phyloP scores from a whole-genome alignment of 2,888 invertebrate genomes.

The Volucella bombylans region DNA sequence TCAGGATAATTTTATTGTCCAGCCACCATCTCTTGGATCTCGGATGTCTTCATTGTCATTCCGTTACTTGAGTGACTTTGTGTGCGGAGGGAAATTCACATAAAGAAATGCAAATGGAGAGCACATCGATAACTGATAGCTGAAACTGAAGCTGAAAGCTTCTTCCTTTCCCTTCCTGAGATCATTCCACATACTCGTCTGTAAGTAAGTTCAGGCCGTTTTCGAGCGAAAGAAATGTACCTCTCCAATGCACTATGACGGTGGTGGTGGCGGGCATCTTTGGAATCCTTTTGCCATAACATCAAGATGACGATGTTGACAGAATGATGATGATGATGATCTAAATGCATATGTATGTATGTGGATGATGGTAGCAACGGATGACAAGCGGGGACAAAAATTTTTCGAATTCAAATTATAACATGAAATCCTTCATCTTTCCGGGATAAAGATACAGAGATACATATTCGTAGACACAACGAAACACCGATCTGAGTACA shows the following conservation, averaged over 20 bases:
- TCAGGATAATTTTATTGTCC: slow-evolving; percentile 72
- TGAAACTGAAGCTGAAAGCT: not conserved
- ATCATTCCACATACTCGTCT: too few relatives aligned
- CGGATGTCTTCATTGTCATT: slow-evolving; percentile 59
- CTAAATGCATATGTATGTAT: not conserved
- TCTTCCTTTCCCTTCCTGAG: slow-evolving; percentile 1
- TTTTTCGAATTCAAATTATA: slow-evolving; percentile 66
- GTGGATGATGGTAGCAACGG: slow-evolving; percentile 2
- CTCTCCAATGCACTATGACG: slow-evolving; percentile 36
- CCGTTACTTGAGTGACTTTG: slow-evolving; percentile 64
- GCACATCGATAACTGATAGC: slow-evolving; percentile 6
- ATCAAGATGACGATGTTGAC: slow-evolving; percentile 39
- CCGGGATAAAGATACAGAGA: slow-evolving; percentile 52
- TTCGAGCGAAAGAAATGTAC: slow-evolving; percentile 4
- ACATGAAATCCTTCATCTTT: slow-evolving; percentile 64
- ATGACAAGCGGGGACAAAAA: slow-evolving; percentile 33
- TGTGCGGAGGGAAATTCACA: slow-evolving; percentile 31
- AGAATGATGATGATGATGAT: slow-evolving; percentile 17
- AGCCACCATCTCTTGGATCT: slow-evolving; percentile 62
- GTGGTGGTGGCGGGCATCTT: slow-evolving; percentile 38
- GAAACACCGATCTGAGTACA: too few relatives aligned
- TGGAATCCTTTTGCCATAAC: slow-evolving; percentile 54
- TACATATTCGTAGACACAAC: not conserved
- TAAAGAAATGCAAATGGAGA: slow-evolving; percentile 62
- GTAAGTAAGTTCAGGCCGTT: not conserved